phyloP scores from a whole-genome alignment of 2,888 invertebrate genomes.

The Thereva nobilitata region DNA sequence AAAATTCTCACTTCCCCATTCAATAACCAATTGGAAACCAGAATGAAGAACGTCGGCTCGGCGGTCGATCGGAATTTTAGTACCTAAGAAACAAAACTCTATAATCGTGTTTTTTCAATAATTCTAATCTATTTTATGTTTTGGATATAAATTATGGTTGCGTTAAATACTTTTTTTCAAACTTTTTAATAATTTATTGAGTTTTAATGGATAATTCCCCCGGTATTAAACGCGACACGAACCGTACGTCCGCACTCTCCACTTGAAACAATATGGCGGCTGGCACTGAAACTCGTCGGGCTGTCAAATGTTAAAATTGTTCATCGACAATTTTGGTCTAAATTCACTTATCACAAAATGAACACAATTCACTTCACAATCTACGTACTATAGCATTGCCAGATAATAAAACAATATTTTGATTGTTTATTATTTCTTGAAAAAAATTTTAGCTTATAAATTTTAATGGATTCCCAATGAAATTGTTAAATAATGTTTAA shows the following conservation, averaged over 20 bases:
- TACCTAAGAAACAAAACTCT: neutral
- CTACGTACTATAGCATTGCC: neutral
- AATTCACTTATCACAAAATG: constrained; percentile 3
- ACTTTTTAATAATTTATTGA: constrained; percentile 8
- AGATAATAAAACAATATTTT: neutral
- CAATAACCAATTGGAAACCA: constrained; percentile 26
- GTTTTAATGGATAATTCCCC: constrained; percentile 31
- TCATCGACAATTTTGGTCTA: neutral
- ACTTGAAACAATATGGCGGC: constrained; percentile 40
- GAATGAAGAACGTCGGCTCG: constrained; percentile 5
- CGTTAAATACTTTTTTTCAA: constrained; percentile 8
- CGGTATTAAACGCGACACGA: constrained; percentile 35
- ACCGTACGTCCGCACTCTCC: constrained; percentile 37
- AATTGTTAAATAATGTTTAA: no score
- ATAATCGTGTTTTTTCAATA: neutral
- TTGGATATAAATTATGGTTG: neutral
- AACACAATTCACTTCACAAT: neutral
- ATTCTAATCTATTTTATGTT: neutral
- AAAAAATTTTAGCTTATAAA: no score
- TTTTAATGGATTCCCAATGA: no score
- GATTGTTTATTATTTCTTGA: no score
- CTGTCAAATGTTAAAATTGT: constrained; percentile 17
- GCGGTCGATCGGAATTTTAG: neutral
- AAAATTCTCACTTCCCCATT: constrained; percentile 22
- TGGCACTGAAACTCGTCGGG: constrained; percentile 13